Conservation (phyloP, 2,888 invertebrate species). For the Limnephilus marmoratus region DNA sequence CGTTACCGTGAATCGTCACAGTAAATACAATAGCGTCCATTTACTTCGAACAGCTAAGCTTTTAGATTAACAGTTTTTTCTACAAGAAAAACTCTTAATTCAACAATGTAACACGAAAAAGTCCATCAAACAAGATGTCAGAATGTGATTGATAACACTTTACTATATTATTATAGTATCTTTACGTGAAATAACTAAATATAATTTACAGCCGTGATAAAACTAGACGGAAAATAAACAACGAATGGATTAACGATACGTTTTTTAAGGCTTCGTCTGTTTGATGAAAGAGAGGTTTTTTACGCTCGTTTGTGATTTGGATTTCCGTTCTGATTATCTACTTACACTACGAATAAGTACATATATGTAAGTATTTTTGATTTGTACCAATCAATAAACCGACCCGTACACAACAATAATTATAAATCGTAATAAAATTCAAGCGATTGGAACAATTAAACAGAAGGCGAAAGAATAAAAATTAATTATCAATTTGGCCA, state of each 20-base stretch:
- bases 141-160: conserved; percentile 25
- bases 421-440: too few species aligned
- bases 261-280: not conserved
- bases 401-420: not conserved
- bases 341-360: too few species aligned
- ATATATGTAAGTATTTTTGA: not conserved
- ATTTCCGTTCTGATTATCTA: not conserved
- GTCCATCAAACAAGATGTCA: not conserved
- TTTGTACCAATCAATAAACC: not conserved
- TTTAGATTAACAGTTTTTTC: not conserved
- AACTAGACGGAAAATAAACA: not conserved
- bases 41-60: not conserved
- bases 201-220: conserved; percentile 34
- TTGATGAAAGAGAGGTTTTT: not conserved
- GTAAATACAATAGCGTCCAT: not conserved
- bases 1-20: too few species aligned
- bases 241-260: not conserved
- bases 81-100: not conserved
- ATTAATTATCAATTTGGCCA: not conserved
- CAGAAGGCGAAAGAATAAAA: not conserved
- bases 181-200: conserved; percentile 12
- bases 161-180: conserved; percentile 4
- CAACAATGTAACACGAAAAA: not conserved
- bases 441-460: not conserved
- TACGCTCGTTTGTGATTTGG: not conserved